Conservation (phyloP, 2,113 vertebrate species). For the Amazona guildingii region DNA sequence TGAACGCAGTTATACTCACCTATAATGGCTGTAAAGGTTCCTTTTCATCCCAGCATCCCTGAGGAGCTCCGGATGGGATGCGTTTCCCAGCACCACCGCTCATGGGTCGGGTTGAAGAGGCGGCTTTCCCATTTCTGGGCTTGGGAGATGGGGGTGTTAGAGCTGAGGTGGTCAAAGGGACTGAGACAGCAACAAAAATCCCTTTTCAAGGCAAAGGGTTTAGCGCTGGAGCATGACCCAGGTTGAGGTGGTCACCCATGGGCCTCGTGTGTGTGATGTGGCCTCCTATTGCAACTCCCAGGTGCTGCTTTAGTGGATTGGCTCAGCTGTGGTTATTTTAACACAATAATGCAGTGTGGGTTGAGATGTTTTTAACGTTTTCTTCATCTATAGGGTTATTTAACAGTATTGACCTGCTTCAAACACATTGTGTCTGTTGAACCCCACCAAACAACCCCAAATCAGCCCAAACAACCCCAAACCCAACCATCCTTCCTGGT, state of each 20-base stretch:
- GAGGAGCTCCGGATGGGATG: fast-evolving
- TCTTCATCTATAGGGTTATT: fast-evolving
- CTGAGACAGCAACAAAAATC: too few species aligned
- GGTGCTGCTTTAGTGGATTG: fast-evolving
- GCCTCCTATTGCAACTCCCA: fast-evolving
- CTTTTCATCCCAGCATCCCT: fast-evolving
- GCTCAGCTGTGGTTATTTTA: fast-evolving
- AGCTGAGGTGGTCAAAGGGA: background rate
- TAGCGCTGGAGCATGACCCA: fast-evolving
- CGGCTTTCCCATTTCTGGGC: fast-evolving
- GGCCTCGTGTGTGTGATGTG: background rate
- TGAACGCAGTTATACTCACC: too few species aligned
- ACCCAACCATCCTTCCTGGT: background rate
- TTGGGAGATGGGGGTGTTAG: fast-evolving
- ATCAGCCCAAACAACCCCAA: fast-evolving
- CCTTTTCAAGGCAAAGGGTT: too few species aligned
- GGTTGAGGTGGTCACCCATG: background rate
- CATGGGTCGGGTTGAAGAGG: background rate
- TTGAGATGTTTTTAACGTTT: too few species aligned
- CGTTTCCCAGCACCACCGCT: background rate
- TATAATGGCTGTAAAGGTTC: background rate
- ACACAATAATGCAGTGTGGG: fast-evolving
- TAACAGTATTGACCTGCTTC: fast-evolving
- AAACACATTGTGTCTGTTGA: background rate
- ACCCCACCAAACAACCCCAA: background rate